Evolutionary conservation across 1,140 invertebrate genomes (phyloP).

Genomic region (Brachionus rotundiformis): DNA sequence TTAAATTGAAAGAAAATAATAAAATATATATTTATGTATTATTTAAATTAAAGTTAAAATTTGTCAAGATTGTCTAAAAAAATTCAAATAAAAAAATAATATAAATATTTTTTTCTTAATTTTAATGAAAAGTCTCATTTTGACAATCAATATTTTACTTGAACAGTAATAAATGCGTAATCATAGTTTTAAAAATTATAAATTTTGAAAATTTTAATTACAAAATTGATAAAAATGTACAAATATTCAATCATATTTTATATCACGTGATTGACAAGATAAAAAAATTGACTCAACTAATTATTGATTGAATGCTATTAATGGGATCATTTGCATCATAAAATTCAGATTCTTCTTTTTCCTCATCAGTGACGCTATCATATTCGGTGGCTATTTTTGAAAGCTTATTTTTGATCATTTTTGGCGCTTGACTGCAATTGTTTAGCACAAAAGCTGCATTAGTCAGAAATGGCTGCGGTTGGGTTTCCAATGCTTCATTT

Average conservation of each 20-base stretch:
- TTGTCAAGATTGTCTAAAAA: not conserved
- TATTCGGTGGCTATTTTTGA: not conserved
- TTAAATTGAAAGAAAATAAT: too few species aligned
- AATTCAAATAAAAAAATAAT: not conserved
- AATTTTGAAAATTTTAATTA: not conserved
- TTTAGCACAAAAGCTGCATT: not conserved
- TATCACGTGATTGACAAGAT: not conserved
- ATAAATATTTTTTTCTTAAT: not conserved
- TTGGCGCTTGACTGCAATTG: not conserved
- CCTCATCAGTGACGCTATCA: conserved; percentile 1
- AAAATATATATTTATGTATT: too few species aligned
- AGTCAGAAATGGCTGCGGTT: not conserved
- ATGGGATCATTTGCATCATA: conserved; percentile 23
- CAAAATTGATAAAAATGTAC: not conserved
- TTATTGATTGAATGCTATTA: not conserved
- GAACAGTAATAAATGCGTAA: not conserved
- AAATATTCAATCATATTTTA: not conserved
- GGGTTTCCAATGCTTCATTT: conserved; percentile 35
- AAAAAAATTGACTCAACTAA: not conserved
- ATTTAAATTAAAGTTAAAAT: too few species aligned
- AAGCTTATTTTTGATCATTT: not conserved
- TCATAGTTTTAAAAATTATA: not conserved
- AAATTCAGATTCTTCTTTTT: not conserved
- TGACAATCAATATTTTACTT: not conserved
- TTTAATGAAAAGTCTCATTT: not conserved